Percentiles rank a stretch among this genome's conserved stretches.
Evolutionary conservation across 1,140 invertebrate species (phyloP).

Genomic region (Solenopsis invicta): DNA sequence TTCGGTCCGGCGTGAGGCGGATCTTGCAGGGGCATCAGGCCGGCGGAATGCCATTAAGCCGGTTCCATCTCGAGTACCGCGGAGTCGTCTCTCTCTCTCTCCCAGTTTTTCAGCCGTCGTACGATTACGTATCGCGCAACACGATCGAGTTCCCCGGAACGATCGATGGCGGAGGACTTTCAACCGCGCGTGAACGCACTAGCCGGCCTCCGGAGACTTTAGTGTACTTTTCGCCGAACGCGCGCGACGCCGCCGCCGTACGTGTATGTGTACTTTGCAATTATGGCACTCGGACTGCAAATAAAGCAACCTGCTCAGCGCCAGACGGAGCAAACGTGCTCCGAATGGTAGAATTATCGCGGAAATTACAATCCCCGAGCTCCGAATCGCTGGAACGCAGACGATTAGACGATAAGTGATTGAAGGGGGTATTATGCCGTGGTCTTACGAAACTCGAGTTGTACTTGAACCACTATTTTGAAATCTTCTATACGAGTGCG

Average conservation of each 20-base stretch:
- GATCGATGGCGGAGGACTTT: conserved; percentile 46
- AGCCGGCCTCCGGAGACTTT: conserved; percentile 21
- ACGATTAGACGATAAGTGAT: conserved; percentile 28
- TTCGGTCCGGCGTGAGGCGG: conserved; percentile 59
- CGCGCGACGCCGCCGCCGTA: background rate
- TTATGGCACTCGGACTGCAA: conserved; percentile 43
- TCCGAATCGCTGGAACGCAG: background rate
- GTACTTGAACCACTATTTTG: conserved; percentile 18
- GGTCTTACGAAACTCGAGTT: background rate
- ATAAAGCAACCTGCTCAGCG: conserved; percentile 37
- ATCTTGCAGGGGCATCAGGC: conserved; percentile 34
- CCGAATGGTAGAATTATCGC: conserved; percentile 45
- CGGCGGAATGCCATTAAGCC: conserved; percentile 51
- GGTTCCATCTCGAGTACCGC: conserved; percentile 13
- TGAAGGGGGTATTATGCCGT: background rate
- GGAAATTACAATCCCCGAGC: conserved; percentile 36
- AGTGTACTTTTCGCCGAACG: conserved; percentile 37
- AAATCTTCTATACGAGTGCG: conserved; percentile 16
- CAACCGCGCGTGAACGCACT: conserved; percentile 24
- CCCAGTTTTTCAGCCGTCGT: conserved; percentile 14
- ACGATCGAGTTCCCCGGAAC: conserved; percentile 37
- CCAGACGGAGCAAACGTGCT: conserved; percentile 54
- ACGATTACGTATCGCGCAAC: conserved; percentile 26
- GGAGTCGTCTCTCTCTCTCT: background rate
- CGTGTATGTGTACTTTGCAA: conserved; percentile 27